Base-by-base conservation (phyloP, 2,113 vertebrate genomes). In the Myiagra hebetior region DNA sequence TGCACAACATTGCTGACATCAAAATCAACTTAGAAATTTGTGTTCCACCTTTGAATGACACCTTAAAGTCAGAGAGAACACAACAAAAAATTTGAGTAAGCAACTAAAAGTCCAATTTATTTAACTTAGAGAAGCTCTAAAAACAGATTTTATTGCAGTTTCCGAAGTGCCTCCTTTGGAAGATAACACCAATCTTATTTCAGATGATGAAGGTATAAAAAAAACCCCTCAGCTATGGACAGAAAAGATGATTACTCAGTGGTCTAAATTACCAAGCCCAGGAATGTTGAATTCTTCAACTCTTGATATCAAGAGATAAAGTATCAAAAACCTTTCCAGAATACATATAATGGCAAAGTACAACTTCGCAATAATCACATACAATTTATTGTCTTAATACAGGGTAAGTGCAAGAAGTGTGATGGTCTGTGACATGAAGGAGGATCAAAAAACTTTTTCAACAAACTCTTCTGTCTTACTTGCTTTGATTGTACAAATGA, bases 181-280 rank as follows among this genome's bases (percentile, higher is more conserved):
- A 86, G 31, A 73, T 79, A 68, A 20, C 12, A 79, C 3, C 30
- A 49, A 47, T 8, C 11, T 56, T 62, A n/a, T 27, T 83, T 42
- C 60, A 89, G 22, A 8, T n/a, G 37, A 53, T 7, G 9, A 80
- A 77, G 7, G 28, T 6, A 62, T 41, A 6, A 70, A 75, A 37
- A 59, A 42, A 33, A 0, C 2, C 16, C 6, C 13, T 75, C n/a
- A 87, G 33, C 35, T 62, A 30, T 4, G 6, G 31, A 60, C 0
- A 60, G 15, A 74, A 77, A 77, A 17, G 17, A 46, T 17, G 3
- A 44, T 59, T 56, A 76, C 77, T 44, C 11, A 28, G 9, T 46
- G 20, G 27, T 39, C 76, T 90, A 44, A 79, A 57, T 75, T 72
- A 59, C 15, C 39, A 60, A 85, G 67, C 47, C 7, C 20, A 59